Evolutionary conservation across 2,888 invertebrate genomes (phyloP), one percentile per base, ranked within the genome.

Genomic region (Deilephila elpenor): DNA sequence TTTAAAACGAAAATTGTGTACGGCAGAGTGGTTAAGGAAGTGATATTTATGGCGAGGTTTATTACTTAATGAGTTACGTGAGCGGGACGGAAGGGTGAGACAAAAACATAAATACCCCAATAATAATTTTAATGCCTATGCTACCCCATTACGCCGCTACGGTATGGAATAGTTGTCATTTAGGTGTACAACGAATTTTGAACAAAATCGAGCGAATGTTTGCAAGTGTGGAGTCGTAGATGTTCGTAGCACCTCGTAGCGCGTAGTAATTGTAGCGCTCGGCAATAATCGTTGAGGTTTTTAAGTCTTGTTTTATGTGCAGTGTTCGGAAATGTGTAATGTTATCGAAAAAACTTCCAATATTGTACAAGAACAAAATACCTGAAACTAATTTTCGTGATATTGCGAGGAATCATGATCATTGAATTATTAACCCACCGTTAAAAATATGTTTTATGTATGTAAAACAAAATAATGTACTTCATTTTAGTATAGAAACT

Each of bases 21-120:
- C 67, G 37, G 62, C 71, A 72, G 64, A 74, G 80, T 80, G 87
- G 88, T 85, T 84, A 91, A 93, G 92, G 91, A 93, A 94, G 93
- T 92, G 90, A 93, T 92, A 95, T 94, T 93, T 93, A 94, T 91
- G 86, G 80, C 76, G 77, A 76, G 79, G 78, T 81, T 86, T 86
- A 87, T 88, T 87, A 86, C 79, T 81, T 88, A 91, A 91, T 90
- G 88, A 91, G 87, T 78, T 82, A 75, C 71, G 70, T 77, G 77
- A 64, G 34, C 62, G 71, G 60, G 6, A 19, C 8, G 70, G 70
- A 56, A 56, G 51, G 29, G 51, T 70, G 51, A 56, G n/a, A 34
- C 20, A n/a, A 64, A 34, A 64, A 60, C 37, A 29, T 71, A 25
- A 60, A 25, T 17, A 20, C 19, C 3, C 20, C 59, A 29, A 60